Evolutionary conservation across 2,113 vertebrate species (phyloP).

Genomic region (Alligator mississippiensis): DNA sequence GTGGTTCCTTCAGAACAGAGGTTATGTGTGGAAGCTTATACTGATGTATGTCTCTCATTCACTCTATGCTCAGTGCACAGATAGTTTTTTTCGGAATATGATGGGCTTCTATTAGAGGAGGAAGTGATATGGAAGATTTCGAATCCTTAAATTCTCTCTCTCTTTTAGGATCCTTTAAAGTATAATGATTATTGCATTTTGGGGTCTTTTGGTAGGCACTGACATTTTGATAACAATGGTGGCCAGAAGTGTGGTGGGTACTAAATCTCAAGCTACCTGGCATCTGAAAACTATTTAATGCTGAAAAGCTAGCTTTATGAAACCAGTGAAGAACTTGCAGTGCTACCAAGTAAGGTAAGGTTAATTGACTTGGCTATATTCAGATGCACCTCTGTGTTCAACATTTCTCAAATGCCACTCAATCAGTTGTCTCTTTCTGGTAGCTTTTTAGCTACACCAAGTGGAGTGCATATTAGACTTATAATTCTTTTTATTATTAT

Average conservation of each 20-base stretch:
- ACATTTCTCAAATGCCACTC: accelerated
- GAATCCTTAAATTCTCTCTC: not conserved
- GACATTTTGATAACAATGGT: not conserved
- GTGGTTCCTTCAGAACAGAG: not conserved
- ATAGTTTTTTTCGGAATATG: too few relatives aligned
- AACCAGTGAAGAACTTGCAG: accelerated
- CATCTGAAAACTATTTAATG: accelerated
- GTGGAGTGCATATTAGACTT: accelerated
- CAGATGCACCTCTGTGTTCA: not conserved
- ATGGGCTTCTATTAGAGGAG: not conserved
- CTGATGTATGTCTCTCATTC: not conserved
- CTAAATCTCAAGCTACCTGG: not conserved
- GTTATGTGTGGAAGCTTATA: not conserved
- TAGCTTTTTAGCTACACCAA: accelerated
- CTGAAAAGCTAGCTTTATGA: not conserved
- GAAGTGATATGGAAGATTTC: not conserved
- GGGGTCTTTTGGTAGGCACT: not conserved
- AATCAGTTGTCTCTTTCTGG: accelerated
- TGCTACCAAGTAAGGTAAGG: not conserved
- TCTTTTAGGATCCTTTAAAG: not conserved
- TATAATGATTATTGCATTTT: not conserved
- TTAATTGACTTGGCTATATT: not conserved
- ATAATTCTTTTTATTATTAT: not conserved
- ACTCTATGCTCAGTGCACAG: not conserved
- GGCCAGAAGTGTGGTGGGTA: not conserved